These are phyloP conservation scores for Goniozus legneri DNA, from an alignment of 1,140 invertebrate species.

Conservation along the genomic window DNA sequence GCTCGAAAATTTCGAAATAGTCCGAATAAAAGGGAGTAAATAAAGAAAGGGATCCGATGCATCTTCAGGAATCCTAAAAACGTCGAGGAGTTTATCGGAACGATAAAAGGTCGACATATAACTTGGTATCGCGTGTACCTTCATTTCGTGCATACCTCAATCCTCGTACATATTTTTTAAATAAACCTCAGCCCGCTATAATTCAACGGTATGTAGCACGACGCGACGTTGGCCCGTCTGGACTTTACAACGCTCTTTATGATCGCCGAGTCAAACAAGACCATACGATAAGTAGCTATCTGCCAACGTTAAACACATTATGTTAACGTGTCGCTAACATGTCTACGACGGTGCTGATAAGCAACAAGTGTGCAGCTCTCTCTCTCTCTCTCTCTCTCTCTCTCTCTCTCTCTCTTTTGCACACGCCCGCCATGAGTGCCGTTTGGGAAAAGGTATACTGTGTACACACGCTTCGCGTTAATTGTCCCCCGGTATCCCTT, in stretches of 20 bases:
- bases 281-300: conserved; percentile 52
- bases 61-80: too few species aligned
- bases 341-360: conserved; percentile 38
- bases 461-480: conserved; percentile 30
- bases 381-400: too few species aligned
- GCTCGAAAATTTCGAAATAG: too few species aligned
- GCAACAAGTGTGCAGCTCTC: conserved; percentile 40
- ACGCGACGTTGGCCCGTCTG: conserved; percentile 43
- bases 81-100: conserved; percentile 37
- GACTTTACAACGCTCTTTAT: conserved; percentile 50
- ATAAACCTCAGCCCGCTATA: conserved; percentile 38
- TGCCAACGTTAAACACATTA: conserved; percentile 48
- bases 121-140: conserved; percentile 22
- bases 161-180: conserved; percentile 34
- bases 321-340: conserved; percentile 34
- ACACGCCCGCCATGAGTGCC: too few species aligned
- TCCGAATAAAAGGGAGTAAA: too few species aligned
- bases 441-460: conserved; percentile 34
- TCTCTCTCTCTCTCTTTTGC: too few species aligned
- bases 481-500: conserved; percentile 19
- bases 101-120: conserved; percentile 11
- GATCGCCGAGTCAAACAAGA: conserved; percentile 44
- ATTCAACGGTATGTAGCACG: too few species aligned
- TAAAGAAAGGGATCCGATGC: too few species aligned
- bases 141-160: background rate